Percentiles rank a stretch among this genome's conserved stretches.
Evolutionary conservation across 2,113 vertebrate species (phyloP).

Genomic region (Ciconia stormi): DNA sequence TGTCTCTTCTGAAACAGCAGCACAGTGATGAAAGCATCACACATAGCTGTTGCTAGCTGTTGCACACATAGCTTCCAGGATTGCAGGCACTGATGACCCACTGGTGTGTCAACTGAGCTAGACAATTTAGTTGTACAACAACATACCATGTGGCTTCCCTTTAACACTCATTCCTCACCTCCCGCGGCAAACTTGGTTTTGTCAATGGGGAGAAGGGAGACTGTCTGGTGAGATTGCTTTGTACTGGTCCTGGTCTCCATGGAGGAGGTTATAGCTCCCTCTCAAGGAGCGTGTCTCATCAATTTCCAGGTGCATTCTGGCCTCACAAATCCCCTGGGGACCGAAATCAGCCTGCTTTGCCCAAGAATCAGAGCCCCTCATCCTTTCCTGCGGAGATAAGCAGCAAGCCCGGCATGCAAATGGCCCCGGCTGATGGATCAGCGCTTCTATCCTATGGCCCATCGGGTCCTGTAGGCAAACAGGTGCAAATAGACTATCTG

Average conservation of each 20-base stretch:
- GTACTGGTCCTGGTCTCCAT: not conserved
- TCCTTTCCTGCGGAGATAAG: not conserved
- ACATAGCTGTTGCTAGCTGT: too few relatives aligned
- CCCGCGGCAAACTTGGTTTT: not conserved
- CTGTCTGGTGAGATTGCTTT: not conserved
- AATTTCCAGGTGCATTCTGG: not conserved
- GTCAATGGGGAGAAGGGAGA: not conserved
- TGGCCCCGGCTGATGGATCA: not conserved
- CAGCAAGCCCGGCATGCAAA: accelerated
- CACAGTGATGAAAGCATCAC: too few relatives aligned
- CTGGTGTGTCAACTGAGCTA: not conserved
- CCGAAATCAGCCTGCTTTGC: not conserved
- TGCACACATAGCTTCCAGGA: not conserved
- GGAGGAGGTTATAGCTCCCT: not conserved
- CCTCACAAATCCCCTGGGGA: not conserved
- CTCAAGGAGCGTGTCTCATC: not conserved
- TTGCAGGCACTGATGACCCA: not conserved
- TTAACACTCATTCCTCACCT: not conserved
- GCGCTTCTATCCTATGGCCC: not conserved
- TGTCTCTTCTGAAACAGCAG: not conserved
- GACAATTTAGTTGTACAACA: not conserved
- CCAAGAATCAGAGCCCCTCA: not conserved
- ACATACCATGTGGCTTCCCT: not conserved
- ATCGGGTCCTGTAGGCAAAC: not conserved
- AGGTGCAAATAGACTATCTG: slow-evolving; percentile 53